Conservation (phyloP, 2,888 invertebrate species). For the Macroteleia sp. region DNA sequence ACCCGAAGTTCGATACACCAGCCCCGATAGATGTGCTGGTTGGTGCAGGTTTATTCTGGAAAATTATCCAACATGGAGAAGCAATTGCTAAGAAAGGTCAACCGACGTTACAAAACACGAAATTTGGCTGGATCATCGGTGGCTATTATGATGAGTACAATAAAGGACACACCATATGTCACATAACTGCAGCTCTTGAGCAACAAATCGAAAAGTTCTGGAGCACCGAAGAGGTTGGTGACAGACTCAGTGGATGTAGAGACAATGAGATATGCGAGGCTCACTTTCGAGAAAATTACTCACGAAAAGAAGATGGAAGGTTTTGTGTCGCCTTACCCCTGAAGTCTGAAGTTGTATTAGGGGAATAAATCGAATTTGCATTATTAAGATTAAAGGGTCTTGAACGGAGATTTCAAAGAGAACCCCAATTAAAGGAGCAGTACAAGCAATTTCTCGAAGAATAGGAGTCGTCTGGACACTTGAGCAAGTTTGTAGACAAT, state of each 20-base stretch:
- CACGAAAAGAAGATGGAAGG: constrained; percentile 23
- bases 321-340: background rate
- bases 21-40: constrained; percentile 4
- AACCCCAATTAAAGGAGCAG: constrained; percentile 21
- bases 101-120: background rate
- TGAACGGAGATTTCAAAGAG: constrained; percentile 24
- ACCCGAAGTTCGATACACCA: background rate
- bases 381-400: background rate
- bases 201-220: constrained; percentile 1
- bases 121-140: constrained; percentile 10
- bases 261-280: constrained; percentile 13
- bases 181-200: background rate
- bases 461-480: background rate
- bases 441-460: constrained; percentile 50
- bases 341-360: background rate
- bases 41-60: constrained; percentile 12
- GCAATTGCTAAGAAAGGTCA: constrained; percentile 1
- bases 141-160: constrained; percentile 15
- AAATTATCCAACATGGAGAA: background rate
- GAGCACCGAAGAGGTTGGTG: background rate
- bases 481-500: background rate
- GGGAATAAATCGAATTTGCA: background rate
- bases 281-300: constrained; percentile 12
- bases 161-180: background rate
- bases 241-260: background rate